Conservation (phyloP, 2,113 vertebrate genomes). For the Falco punctatus region DNA sequence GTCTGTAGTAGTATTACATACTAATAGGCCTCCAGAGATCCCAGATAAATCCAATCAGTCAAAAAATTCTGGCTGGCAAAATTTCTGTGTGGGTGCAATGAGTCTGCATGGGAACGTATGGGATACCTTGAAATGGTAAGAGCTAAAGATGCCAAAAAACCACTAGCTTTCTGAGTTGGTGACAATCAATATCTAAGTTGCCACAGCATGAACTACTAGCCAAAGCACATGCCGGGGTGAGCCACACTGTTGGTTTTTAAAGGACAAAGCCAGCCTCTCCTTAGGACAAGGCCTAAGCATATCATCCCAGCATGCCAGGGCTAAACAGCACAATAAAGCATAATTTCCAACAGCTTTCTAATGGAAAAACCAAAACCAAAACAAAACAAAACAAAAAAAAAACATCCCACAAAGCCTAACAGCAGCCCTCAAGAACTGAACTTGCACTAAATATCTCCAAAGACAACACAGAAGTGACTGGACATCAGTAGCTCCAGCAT, state of each 20-base stretch:
- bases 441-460: background rate
- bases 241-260: background rate
- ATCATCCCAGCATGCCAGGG: background rate
- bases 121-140: background rate
- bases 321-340: background rate
- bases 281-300: background rate
- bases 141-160: background rate
- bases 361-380: accelerated
- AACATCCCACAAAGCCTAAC: background rate
- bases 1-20: background rate
- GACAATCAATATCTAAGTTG: background rate
- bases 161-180: background rate
- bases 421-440: background rate
- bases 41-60: background rate
- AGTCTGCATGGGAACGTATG: background rate
- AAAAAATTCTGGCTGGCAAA: background rate
- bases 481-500: background rate
- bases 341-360: background rate
- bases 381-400: too few relatives aligned
- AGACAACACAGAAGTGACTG: background rate
- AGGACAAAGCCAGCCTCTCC: background rate
- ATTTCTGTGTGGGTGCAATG: background rate
- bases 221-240: background rate
- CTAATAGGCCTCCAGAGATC: background rate
- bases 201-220: background rate